Evolutionary conservation across 2,797 vertebrate species (phyloP).

Genomic region (Coregonus suidteri): DNA sequence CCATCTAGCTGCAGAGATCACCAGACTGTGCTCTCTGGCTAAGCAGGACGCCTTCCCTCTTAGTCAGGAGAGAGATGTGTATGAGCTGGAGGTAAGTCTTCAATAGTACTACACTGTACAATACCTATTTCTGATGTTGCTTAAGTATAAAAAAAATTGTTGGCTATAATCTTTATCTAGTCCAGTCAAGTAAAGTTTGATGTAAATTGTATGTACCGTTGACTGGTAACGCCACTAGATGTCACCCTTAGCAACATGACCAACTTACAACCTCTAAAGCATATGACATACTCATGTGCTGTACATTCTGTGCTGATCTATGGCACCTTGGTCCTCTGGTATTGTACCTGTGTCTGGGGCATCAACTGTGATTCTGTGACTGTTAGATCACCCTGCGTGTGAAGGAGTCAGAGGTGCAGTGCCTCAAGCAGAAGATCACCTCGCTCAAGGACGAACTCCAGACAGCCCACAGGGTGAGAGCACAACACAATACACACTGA

Average conservation of each 20-base stretch:
- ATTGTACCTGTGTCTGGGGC: not conserved
- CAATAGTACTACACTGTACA: not conserved
- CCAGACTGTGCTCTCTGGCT: slow-evolving; percentile 60
- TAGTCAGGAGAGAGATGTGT: slow-evolving; percentile 54
- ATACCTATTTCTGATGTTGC: not conserved
- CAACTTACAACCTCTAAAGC: not conserved
- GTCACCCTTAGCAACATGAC: slow-evolving; percentile 19
- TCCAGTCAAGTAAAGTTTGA: not conserved
- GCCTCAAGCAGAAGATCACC: slow-evolving; percentile 71
- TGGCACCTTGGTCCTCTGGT: not conserved
- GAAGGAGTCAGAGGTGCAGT: slow-evolving; percentile 73
- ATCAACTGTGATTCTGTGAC: not conserved
- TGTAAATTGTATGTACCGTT: not conserved
- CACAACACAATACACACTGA: not conserved
- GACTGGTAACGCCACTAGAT: slow-evolving; percentile 20
- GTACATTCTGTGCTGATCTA: not conserved
- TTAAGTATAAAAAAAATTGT: not conserved
- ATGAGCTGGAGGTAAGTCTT: slow-evolving; percentile 68
- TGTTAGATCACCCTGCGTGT: slow-evolving; percentile 72
- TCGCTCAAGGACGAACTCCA: slow-evolving; percentile 74
- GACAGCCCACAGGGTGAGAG: slow-evolving; percentile 60
- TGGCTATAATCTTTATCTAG: not conserved
- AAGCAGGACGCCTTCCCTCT: slow-evolving; percentile 51
- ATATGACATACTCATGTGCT: not conserved
- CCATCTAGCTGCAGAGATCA: slow-evolving; percentile 69